Percentiles rank a stretch among this genome's conserved stretches.
These are phyloP conservation scores for Trachelus troglodyta DNA, from an alignment of 2,888 invertebrate species.

Conservation along the genomic window DNA sequence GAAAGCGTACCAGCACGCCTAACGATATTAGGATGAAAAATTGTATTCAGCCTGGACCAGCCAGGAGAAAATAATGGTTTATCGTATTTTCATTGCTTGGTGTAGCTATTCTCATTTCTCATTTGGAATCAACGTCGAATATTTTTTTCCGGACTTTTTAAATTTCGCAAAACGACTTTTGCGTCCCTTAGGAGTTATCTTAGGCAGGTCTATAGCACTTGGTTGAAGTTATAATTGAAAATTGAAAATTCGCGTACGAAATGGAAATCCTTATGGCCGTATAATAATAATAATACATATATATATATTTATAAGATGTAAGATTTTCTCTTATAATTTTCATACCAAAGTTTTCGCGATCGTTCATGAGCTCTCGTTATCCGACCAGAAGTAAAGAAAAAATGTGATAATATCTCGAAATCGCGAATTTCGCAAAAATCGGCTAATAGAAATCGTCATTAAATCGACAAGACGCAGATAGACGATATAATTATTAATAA, in stretches of 20 bases:
- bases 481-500: neutral
- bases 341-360: neutral
- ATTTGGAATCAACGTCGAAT: neutral
- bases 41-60: neutral
- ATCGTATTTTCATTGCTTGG: neutral
- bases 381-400: neutral
- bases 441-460: neutral
- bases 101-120: neutral
- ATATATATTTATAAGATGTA: neutral
- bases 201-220: neutral
- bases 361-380: neutral
- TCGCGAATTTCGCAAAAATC: neutral
- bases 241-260: neutral
- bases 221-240: neutral
- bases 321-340: neutral
- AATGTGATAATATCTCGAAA: neutral
- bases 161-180: neutral
- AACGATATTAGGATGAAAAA: neutral
- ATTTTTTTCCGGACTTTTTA: neutral
- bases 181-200: neutral
- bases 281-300: neutral
- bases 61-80: neutral
- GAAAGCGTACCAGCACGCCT: neutral
- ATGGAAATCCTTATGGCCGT: neutral
- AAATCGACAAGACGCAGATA: neutral